phyloP scores from a whole-genome alignment of 2,113 vertebrate genomes.

The Periophthalmodon schlosseri region DNA sequence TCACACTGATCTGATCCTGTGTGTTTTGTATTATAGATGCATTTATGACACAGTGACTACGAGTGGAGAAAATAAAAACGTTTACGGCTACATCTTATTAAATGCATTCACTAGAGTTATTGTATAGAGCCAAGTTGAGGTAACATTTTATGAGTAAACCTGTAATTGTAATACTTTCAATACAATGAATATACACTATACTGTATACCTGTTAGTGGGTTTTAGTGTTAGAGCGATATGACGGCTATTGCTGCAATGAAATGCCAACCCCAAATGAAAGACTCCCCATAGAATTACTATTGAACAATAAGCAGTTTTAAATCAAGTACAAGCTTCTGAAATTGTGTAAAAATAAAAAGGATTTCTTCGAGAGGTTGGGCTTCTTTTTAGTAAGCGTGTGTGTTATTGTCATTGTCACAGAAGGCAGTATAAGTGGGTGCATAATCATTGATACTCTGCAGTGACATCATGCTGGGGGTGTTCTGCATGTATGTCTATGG shows the following conservation, averaged over 20 bases:
- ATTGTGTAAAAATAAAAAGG: not conserved
- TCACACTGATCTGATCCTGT: not conserved
- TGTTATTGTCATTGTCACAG: not conserved
- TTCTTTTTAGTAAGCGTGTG: not conserved
- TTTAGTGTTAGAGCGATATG: not conserved
- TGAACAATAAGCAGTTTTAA: not conserved
- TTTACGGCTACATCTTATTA: not conserved
- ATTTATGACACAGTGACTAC: conserved; percentile 26
- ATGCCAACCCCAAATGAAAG: not conserved
- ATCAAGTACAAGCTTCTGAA: not conserved
- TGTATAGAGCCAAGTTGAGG: conserved; percentile 17
- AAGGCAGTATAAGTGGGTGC: not conserved
- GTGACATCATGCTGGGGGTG: no score
- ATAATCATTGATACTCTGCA: not conserved
- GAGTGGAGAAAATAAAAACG: not conserved
- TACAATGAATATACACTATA: not conserved
- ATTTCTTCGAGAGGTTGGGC: not conserved
- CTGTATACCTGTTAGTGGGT: not conserved
- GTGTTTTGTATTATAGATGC: conserved; percentile 39
- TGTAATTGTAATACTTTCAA: not conserved
- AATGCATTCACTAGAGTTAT: not conserved
- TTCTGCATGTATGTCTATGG: no score
- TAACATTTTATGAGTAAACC: not conserved
- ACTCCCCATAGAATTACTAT: not conserved
- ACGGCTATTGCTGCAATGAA: not conserved